Conservation (phyloP, 2,888 invertebrate genomes). For the Perdita meconis region DNA sequence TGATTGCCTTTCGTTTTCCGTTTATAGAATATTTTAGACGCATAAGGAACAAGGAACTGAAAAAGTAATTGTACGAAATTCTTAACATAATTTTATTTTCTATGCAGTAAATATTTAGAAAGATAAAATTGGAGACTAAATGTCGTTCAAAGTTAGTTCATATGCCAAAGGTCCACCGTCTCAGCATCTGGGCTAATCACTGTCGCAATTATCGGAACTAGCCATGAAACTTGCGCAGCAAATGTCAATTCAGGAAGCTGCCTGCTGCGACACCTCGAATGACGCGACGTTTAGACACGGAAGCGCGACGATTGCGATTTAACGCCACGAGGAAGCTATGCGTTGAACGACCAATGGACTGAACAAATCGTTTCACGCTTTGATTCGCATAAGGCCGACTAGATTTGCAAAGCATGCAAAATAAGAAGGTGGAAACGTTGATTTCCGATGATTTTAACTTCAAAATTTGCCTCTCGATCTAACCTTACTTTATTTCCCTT, state of each 20-base stretch:
- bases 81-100: too few relatives aligned
- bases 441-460: background rate
- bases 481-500: background rate
- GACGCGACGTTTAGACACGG: slow-evolving; percentile 30
- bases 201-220: slow-evolving; percentile 26
- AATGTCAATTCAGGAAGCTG: slow-evolving; percentile 29
- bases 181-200: slow-evolving; percentile 19
- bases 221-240: slow-evolving; percentile 23
- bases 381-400: background rate
- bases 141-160: slow-evolving; percentile 4
- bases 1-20: too few relatives aligned
- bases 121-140: too few relatives aligned
- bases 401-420: background rate
- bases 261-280: slow-evolving; percentile 6
- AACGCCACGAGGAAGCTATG: slow-evolving; percentile 5
- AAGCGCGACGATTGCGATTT: slow-evolving; percentile 9
- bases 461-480: background rate
- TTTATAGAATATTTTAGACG: too few relatives aligned
- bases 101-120: too few relatives aligned
- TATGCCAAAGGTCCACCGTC: slow-evolving; percentile 7
- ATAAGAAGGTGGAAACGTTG: background rate
- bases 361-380: background rate
- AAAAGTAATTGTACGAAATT: too few relatives aligned
- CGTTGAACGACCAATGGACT: slow-evolving; percentile 5
- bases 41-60: too few relatives aligned